Evolutionary conservation across 2,888 invertebrate species (phyloP), one percentile per base, ranked within the genome.

Genomic region (Gymnocheta viridis): DNA sequence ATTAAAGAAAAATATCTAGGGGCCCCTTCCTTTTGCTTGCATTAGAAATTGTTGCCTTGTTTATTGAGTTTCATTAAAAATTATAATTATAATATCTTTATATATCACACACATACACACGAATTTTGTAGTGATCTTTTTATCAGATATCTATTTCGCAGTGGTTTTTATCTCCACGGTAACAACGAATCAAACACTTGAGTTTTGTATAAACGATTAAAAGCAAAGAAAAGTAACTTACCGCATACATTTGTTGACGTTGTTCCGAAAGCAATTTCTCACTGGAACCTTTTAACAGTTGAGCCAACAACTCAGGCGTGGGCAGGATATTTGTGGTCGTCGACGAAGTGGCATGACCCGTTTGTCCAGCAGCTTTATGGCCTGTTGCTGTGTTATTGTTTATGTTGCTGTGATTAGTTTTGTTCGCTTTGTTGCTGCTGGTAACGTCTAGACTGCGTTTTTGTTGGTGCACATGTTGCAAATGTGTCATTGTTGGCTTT

Each of bases 201-300:
- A 58, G 24, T n/a, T n/a, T 17, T 4, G n/a, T 27, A 38, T 14
- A 44, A 2, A 17, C 32, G 2, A 38, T 5, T 24, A n/a, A 60
- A n/a, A 54, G n/a, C 7, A 49, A 27, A 10, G 17, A 24, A 35
- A 19, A 51, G 14, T 10, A 49, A 91, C 91, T 90, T 86, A 91
- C 91, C 89, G 91, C 89, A 87, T 88, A 89, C 82, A 90, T 91
- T 88, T 91, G 89, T 80, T 91, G 89, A 0, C 91, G 89, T 90
- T 93, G 89, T 86, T 94, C 93, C 83, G 94, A 94, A 17, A 95
- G 94, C 76, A 96, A 92, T 86, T 96, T 95, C 90, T 96, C 96
- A 49, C 96, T 96, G 88, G 96, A 96, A 74, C 96, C 96, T 86
- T 95, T 94, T 60, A 96, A 93, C 83, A 96, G 92, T 90, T 96